A percentile compares a stretch with the other conserved stretches of the same genome.
Conservation (phyloP, 2,113 vertebrate genomes). For the Pseudorasbora parva region DNA sequence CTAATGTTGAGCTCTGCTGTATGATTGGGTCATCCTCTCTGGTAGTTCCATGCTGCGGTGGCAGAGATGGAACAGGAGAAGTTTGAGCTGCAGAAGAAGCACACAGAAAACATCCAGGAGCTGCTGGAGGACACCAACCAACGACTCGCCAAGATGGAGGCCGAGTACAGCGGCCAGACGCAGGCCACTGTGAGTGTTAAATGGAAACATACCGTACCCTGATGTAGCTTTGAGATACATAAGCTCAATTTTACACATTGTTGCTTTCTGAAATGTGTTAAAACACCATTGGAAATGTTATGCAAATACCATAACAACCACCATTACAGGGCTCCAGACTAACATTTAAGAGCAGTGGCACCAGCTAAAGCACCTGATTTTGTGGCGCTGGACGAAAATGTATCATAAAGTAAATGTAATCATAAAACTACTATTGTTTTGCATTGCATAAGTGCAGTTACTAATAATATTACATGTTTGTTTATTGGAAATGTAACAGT, state of each 20-base stretch:
- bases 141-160: slow-evolving; percentile 87
- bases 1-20: background rate
- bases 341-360: too few relatives aligned
- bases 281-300: background rate
- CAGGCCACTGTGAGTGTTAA: slow-evolving; percentile 81
- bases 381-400: too few relatives aligned
- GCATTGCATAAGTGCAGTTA: too few relatives aligned
- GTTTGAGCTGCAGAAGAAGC: slow-evolving; percentile 85
- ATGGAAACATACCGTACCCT: background rate
- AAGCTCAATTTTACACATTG: background rate
- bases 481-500: too few relatives aligned
- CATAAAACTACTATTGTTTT: too few relatives aligned
- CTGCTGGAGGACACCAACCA: slow-evolving; percentile 88
- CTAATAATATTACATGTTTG: too few relatives aligned
- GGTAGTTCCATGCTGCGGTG: slow-evolving; percentile 83
- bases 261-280: background rate
- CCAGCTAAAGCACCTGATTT: too few relatives aligned
- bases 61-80: slow-evolving; percentile 93
- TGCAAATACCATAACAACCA: too few relatives aligned
- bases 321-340: too few relatives aligned
- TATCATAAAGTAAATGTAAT: too few relatives aligned
- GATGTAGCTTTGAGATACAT: background rate
- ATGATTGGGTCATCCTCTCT: slow-evolving; percentile 8
- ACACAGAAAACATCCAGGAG: slow-evolving; percentile 88
- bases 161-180: slow-evolving; percentile 80